Evolutionary conservation across 2,888 invertebrate species (phyloP).

Genomic region (Cryptocheilus praepositus): DNA sequence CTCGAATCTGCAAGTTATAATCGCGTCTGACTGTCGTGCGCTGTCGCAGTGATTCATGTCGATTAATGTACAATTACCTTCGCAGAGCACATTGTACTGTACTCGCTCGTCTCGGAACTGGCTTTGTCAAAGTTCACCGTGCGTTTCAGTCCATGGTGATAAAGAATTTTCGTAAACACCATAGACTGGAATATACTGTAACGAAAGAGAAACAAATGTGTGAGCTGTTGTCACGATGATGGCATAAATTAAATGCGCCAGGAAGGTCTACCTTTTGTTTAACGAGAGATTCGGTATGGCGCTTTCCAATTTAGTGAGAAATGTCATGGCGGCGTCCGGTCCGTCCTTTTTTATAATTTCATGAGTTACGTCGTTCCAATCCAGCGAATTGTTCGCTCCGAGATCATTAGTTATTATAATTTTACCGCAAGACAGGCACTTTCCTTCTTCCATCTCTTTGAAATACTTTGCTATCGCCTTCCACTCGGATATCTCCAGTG

Average conservation of each 20-base stretch:
- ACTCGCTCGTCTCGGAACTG: slow-evolving; percentile 50
- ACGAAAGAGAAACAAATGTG: slow-evolving; percentile 33
- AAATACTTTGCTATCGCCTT: slow-evolving; percentile 77
- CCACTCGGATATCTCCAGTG: slow-evolving; percentile 80
- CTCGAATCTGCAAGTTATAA: slow-evolving; percentile 53
- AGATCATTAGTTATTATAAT: slow-evolving; percentile 65
- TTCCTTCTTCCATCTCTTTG: slow-evolving; percentile 77
- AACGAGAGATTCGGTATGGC: slow-evolving; percentile 78
- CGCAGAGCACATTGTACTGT: slow-evolving; percentile 67
- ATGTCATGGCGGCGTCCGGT: slow-evolving; percentile 77
- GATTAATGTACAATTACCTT: slow-evolving; percentile 55
- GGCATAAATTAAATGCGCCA: slow-evolving; percentile 2
- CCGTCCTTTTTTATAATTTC: slow-evolving; percentile 80
- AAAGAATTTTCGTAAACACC: slow-evolving; percentile 68
- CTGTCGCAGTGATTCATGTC: not conserved
- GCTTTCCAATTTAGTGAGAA: slow-evolving; percentile 78
- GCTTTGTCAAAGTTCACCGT: slow-evolving; percentile 59
- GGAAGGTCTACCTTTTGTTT: slow-evolving; percentile 77
- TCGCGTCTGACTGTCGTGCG: not conserved
- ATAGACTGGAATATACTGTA: slow-evolving; percentile 68
- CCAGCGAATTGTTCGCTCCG: slow-evolving; percentile 69
- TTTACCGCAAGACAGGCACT: slow-evolving; percentile 80
- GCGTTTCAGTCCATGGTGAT: slow-evolving; percentile 61
- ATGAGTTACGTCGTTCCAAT: slow-evolving; percentile 80
- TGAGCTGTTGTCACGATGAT: not conserved